Evolutionary conservation across 2,888 invertebrate genomes (phyloP).

Genomic region (Rhorus exstirpatorius): DNA sequence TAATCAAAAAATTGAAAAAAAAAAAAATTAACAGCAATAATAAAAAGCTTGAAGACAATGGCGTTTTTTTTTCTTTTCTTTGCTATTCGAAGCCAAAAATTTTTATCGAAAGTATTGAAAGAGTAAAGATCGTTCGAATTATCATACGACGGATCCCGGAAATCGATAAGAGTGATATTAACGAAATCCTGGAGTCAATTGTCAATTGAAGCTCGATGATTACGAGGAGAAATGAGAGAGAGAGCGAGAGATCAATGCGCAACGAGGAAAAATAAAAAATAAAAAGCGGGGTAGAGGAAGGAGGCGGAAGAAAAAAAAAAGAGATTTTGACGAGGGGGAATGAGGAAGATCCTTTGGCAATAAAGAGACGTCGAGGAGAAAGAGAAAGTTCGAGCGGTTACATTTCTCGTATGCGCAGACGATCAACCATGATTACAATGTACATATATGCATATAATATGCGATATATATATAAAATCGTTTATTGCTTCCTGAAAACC

Average conservation of each 20-base stretch:
- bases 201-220: no score
- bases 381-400: slow-evolving; percentile 55
- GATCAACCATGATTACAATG: slow-evolving; percentile 21
- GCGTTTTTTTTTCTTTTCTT: no score
- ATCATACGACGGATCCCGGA: no score
- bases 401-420: slow-evolving; percentile 35
- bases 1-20: no score
- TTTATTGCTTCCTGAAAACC: slow-evolving; percentile 36
- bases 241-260: neutral
- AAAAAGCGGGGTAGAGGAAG: neutral
- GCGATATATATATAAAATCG: slow-evolving; percentile 8
- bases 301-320: slow-evolving; percentile 6
- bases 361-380: slow-evolving; percentile 53
- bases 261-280: neutral
- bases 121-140: no score
- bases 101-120: no score
- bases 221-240: no score
- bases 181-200: no score
- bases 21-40: no score
- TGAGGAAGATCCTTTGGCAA: slow-evolving; percentile 56
- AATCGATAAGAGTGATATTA: neutral
- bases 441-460: slow-evolving; percentile 20
- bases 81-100: no score
- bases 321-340: slow-evolving; percentile 34
- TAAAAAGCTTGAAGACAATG: no score